Evolutionary conservation across 2,888 invertebrate species (phyloP), one percentile per base, ranked within the genome.

Genomic region (Volucella zonaria): DNA sequence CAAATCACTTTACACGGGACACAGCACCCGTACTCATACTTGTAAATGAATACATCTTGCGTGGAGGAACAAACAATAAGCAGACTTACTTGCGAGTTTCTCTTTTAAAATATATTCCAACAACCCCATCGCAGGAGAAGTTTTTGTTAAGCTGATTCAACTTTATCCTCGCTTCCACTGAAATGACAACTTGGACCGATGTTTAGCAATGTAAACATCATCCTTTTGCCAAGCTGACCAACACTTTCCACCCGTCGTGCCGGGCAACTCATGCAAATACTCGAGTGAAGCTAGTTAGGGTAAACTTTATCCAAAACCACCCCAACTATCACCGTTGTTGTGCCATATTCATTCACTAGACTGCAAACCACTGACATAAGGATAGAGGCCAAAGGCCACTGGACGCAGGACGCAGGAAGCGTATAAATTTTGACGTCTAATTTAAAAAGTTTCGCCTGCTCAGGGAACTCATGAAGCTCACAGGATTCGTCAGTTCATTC

Each of bases 391-490:
- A 51, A n/a, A n/a, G n/a, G n/a, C n/a, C n/a, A n/a, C n/a, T n/a
- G n/a, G n/a, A n/a, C n/a, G n/a, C 62, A 67, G 62, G 42, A 59
- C 18, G 58, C 62, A 59, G 40, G 52, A 61, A 51, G 64, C 67
- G 73, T 54, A 56, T 52, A 62, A 82, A 78, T 62, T 59, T 47
- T 47, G 64, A 58, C 74, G 64, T 74, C 70, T 82, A 66, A 82
- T 82, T 82, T 82, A 54, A 78, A 82, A 82, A 78, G 58, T 82
- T 78, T 78, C 43, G 40, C 59, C 47, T 47, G 51, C 40, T 64
- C 56, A 56, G 31, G 23, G 23, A 23, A 23, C 23, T 23, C 23
- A 23, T 23, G 3, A 31, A 31, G 31, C 31, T 4, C 31, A 1
- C 31, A 6, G 31, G 6, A 31, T 6, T 6, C 31, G 31, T 31